A percentile compares a stretch with the other conserved stretches of the same genome.
These are phyloP conservation scores for Pachydiplax longipennis DNA, from an alignment of 2,888 invertebrate species.

Conservation along the genomic window DNA sequence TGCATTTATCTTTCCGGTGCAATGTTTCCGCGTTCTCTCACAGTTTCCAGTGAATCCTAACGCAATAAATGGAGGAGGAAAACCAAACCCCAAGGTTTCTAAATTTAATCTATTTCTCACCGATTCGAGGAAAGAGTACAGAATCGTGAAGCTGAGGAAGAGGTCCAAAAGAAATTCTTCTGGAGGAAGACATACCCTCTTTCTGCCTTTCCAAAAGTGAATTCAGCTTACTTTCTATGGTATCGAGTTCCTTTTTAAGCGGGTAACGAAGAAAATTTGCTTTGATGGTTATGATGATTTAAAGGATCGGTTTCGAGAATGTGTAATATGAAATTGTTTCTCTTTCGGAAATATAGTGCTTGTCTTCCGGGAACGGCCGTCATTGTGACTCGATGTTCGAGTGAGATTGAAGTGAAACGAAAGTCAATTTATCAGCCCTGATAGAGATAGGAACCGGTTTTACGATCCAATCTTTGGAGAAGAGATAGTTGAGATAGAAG, in stretches of 20 bases:
- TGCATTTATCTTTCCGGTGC: neutral
- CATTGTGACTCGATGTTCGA: too few species aligned
- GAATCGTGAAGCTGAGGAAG: neutral
- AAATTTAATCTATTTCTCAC: neutral
- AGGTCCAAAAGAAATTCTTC: neutral
- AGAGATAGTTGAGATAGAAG: too few species aligned
- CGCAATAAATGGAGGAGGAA: neutral
- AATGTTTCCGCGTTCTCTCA: neutral
- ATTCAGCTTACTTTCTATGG: neutral
- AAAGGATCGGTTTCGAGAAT: too few species aligned
- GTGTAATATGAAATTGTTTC: too few species aligned
- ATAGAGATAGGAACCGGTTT: too few species aligned
- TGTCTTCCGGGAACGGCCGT: too few species aligned
- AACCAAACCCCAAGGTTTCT: neutral
- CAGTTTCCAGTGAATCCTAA: neutral
- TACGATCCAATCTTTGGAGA: too few species aligned
- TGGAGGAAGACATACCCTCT: neutral
- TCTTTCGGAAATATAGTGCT: too few species aligned
- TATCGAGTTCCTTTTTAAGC: neutral
- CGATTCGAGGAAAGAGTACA: neutral
- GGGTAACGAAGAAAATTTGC: too few species aligned
- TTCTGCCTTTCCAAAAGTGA: neutral
- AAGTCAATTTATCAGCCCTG: too few species aligned
- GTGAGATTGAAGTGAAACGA: too few species aligned
- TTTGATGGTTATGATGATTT: too few species aligned